Evolutionary conservation across 2,113 vertebrate genomes (phyloP).

Genomic region (Gobio gobio): DNA sequence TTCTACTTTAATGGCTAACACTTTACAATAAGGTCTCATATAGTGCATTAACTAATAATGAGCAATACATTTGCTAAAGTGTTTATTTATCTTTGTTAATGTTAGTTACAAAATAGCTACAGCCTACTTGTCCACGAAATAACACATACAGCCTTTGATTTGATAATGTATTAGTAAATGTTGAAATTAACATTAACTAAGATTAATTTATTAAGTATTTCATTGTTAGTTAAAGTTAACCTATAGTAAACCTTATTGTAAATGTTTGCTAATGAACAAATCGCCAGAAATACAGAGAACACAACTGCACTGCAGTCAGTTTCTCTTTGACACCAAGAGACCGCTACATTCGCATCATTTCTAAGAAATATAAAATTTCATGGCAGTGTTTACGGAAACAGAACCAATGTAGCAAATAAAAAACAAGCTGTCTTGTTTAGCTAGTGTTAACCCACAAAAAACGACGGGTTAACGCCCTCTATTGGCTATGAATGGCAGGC

Average conservation of each 20-base stretch:
- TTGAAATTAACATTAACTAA: too few relatives aligned
- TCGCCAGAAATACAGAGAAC: background rate
- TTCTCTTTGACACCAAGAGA: background rate
- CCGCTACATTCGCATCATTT: background rate
- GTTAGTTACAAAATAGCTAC: too few relatives aligned
- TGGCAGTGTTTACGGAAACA: background rate
- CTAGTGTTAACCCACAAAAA: background rate
- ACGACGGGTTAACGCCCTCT: slow-evolving; percentile 58
- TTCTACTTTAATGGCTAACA: background rate
- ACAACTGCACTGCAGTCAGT: background rate
- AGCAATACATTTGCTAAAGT: too few relatives aligned
- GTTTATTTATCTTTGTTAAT: too few relatives aligned
- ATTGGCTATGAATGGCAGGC: slow-evolving; percentile 51
- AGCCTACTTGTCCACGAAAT: too few relatives aligned
- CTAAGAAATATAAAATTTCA: background rate
- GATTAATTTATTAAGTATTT: too few relatives aligned
- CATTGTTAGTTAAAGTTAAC: too few relatives aligned
- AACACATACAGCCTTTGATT: too few relatives aligned
- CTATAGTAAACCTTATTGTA: too few relatives aligned
- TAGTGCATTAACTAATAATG: too few relatives aligned
- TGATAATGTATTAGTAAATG: too few relatives aligned
- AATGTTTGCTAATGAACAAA: background rate
- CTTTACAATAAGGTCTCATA: too few relatives aligned
- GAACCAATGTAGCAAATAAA: background rate
- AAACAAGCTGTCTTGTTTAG: background rate